A percentile compares a stretch with the other conserved stretches of the same genome.
These are phyloP conservation scores for Caenorhabditis sp. DNA, from an alignment of 2,888 invertebrate species.

Conservation along the genomic window DNA sequence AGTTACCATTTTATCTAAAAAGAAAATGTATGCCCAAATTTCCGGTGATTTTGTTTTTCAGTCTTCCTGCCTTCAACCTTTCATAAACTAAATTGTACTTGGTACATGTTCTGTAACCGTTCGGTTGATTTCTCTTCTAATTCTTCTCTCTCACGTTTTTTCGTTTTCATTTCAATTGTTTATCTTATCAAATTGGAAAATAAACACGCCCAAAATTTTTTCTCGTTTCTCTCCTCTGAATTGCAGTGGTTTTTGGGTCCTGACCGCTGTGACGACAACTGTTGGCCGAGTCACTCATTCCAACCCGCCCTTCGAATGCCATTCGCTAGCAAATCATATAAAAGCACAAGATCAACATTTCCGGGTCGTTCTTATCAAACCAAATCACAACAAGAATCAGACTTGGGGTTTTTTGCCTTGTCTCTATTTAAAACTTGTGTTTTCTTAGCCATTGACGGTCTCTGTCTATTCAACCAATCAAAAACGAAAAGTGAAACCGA, in stretches of 20 bases:
- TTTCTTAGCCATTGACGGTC: background rate
- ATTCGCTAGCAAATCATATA: slow-evolving; percentile 29
- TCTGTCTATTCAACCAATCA: background rate
- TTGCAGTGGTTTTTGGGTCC: slow-evolving; percentile 30
- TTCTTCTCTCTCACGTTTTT: background rate
- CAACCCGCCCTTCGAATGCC: background rate
- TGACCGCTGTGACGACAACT: slow-evolving; percentile 37
- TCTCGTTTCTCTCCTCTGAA: slow-evolving; percentile 7
- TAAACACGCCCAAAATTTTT: slow-evolving; percentile 47
- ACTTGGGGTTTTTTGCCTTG: too few relatives aligned
- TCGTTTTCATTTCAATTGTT: slow-evolving; percentile 9
- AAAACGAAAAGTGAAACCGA: slow-evolving; percentile 40
- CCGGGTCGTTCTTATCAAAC: background rate
- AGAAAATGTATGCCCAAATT: too few relatives aligned
- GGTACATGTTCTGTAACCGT: slow-evolving; percentile 10
- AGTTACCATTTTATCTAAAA: too few relatives aligned
- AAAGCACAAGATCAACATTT: slow-evolving; percentile 15
- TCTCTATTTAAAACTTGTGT: background rate
- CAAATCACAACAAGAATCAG: background rate
- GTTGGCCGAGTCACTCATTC: slow-evolving; percentile 31
- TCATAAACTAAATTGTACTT: too few relatives aligned
- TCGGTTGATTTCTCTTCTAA: background rate
- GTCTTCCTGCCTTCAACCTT: too few relatives aligned
- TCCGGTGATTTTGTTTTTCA: too few relatives aligned
- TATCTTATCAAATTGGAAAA: slow-evolving; percentile 54